Percentiles rank a stretch among this genome's conserved stretches.
These are phyloP conservation scores for Aix galericulata DNA, from an alignment of 2,113 vertebrate species.

Conservation along the genomic window DNA sequence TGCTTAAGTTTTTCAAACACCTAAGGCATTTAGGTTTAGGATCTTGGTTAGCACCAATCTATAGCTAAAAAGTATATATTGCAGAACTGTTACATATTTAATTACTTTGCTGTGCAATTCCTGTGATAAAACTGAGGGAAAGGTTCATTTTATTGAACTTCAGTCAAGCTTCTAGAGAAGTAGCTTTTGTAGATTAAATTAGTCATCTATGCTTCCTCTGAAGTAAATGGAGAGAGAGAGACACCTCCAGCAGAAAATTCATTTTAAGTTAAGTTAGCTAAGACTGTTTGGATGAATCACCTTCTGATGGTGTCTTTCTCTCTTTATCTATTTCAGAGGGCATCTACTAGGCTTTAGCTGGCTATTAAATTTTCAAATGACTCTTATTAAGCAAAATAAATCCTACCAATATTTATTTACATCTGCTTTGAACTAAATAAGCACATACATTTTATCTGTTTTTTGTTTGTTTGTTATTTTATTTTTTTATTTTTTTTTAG, in stretches of 20 bases:
- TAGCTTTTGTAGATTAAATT: conserved; percentile 18
- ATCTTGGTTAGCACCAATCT: neutral
- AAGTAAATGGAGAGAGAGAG: neutral
- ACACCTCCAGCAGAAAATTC: neutral
- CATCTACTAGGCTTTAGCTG: neutral
- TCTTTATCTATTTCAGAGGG: neutral
- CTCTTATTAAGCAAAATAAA: neutral
- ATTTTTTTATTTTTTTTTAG: neutral
- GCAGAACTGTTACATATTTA: conserved; percentile 7
- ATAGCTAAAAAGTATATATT: neutral
- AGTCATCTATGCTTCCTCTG: neutral
- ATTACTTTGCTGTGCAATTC: neutral
- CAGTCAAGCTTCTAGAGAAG: neutral
- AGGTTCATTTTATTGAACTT: conserved; percentile 4
- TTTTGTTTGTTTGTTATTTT: neutral
- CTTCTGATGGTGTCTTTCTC: neutral
- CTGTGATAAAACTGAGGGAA: neutral
- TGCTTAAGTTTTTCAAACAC: neutral
- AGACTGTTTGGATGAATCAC: neutral
- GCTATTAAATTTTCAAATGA: neutral
- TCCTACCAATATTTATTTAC: neutral
- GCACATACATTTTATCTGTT: neutral
- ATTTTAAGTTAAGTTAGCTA: neutral
- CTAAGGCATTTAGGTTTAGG: neutral
- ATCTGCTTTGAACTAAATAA: neutral